Base-by-base conservation (phyloP, 2,797 vertebrate genomes). In the Malacoraja senta region DNA sequence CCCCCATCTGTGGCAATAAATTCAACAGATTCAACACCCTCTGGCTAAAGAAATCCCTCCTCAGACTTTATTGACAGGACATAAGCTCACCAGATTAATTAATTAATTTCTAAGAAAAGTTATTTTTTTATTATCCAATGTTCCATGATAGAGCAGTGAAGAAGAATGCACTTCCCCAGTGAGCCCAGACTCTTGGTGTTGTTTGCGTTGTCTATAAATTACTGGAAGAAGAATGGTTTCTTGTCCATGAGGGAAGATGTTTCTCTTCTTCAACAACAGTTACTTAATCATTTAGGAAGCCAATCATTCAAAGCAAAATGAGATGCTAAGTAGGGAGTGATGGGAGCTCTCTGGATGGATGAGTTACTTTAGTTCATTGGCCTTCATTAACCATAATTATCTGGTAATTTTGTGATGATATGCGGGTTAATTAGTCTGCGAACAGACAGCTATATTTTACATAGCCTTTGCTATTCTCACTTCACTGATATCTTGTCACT, bases 321-420 rank as follows among this genome's bases (percentile, higher is more conserved):
- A 19, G 61, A 17, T 88, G 24, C 29, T 2, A 65, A 65, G 32
- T 21, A 53, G 80, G 19, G 10, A 38, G 63, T 63, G 83, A n/a
- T 74, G 7, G 19, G 71, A 65, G 6, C 29, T 32, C 84, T 35
- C 15, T 65, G 13, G 84, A 88, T 35, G 61, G 58, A 86, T 86
- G 83, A 86, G 15, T 84, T 61, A 84, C 58, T 83, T 83, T 26
- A 83, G 21, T 24, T 58, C 26, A 84, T n/a, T n/a, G 83, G 83
- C 58, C 29, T 88, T 88, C 84, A 7, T 88, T n/a, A 19, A 19
- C 84, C 65, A 19, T 88, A 88, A 88, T 88, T 88, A 65, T 29
- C 83, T 58, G 58, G 53, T 86, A 58, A 86, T 88, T n/a, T 65
- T 88, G 61, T 65, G n/a, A 68, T 17, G 61, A 35, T 88, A 63